A percentile compares a stretch with the other conserved stretches of the same genome.
Evolutionary conservation across 2,113 vertebrate species (phyloP).

Genomic region (Cercocebus atys): DNA sequence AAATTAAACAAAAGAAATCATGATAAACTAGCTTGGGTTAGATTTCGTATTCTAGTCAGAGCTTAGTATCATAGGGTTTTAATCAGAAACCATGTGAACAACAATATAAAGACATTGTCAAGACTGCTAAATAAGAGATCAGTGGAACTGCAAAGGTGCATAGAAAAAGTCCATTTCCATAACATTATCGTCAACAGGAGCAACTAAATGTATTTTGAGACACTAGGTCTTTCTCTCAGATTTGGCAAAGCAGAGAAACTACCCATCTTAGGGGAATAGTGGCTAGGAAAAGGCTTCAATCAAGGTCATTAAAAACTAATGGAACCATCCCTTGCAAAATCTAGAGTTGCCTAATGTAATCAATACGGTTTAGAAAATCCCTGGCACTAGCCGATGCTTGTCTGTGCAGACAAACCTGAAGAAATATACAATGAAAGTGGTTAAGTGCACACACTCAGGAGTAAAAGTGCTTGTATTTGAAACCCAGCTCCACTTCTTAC

Average conservation of each 20-base stretch:
- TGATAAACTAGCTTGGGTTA: background rate
- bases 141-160: background rate
- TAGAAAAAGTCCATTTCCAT: background rate
- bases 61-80: slow-evolving; percentile 44
- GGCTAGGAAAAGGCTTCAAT: background rate
- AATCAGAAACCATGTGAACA: slow-evolving; percentile 47
- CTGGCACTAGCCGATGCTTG: background rate
- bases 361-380: background rate
- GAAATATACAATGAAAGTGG: background rate
- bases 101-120: background rate
- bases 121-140: slow-evolving; percentile 10
- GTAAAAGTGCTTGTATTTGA: background rate
- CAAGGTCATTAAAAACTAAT: background rate
- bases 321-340: background rate
- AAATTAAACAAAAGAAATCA: background rate
- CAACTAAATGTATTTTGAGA: slow-evolving; percentile 11
- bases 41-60: slow-evolving; percentile 16
- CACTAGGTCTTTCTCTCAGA: background rate
- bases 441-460: background rate
- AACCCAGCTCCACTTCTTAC: background rate
- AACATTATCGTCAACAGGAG: slow-evolving; percentile 25
- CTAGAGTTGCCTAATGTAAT: background rate
- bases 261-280: background rate
- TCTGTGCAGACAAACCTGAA: background rate
- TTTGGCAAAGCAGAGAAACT: background rate